Conservation (phyloP, 2,113 vertebrate genomes). For the Indri indri region DNA sequence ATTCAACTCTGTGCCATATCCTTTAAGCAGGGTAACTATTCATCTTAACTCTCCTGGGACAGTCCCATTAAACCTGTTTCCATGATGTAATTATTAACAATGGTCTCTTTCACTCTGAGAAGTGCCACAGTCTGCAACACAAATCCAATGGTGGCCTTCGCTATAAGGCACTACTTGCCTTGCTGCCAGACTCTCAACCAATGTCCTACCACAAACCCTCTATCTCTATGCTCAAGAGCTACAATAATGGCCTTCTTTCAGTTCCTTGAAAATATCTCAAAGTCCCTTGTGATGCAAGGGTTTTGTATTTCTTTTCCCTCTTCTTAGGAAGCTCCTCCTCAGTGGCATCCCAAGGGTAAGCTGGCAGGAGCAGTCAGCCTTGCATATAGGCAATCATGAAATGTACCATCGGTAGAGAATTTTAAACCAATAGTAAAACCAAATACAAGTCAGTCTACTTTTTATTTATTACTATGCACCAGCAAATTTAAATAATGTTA, state of each 20-base stretch:
- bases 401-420: not conserved
- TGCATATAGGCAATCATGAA: not conserved
- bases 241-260: not conserved
- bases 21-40: not conserved
- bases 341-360: not conserved
- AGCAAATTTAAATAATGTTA: not conserved
- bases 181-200: not conserved
- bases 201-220: not conserved
- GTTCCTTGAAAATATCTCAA: constrained; percentile 11
- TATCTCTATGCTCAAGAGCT: not conserved
- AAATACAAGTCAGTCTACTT: not conserved
- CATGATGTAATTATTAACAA: not conserved
- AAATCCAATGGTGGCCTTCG: not conserved
- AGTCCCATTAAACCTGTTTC: not conserved
- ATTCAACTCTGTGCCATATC: not conserved
- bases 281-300: not conserved
- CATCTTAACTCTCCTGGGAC: not conserved
- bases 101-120: not conserved
- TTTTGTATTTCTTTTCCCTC: not conserved
- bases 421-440: constrained; percentile 21
- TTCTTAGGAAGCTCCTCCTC: not conserved
- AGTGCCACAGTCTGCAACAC: not conserved
- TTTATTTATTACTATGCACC: not conserved
- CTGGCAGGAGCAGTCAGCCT: not conserved
- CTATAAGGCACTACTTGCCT: not conserved